phyloP scores from a whole-genome alignment of 2,888 invertebrate genomes.

The Drosophila putrida region DNA sequence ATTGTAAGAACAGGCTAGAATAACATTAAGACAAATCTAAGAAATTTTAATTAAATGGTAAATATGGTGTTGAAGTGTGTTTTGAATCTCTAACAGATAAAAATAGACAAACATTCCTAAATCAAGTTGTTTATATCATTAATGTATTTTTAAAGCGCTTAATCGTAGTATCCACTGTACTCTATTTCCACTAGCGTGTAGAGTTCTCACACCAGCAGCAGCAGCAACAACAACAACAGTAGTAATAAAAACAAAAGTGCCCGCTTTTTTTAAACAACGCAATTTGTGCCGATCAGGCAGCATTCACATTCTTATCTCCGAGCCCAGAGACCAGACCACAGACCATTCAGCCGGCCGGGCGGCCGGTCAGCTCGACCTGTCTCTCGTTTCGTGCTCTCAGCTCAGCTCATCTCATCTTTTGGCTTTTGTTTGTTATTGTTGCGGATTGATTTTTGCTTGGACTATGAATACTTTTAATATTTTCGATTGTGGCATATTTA shows the following conservation, averaged over 20 bases:
- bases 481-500: constrained; percentile 48
- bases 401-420: constrained; percentile 15
- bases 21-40: too few species aligned
- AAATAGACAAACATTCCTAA: too few species aligned
- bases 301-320: constrained; percentile 31
- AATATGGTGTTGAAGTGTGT: too few species aligned
- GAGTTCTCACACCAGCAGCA: constrained; percentile 8
- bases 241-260: constrained; percentile 15
- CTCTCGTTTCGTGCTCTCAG: constrained; percentile 40
- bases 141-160: background rate
- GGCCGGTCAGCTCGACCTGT: constrained; percentile 27
- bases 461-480: constrained; percentile 51
- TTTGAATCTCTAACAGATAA: too few species aligned
- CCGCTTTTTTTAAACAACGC: constrained; percentile 51
- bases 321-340: constrained; percentile 4
- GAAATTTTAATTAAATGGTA: too few species aligned
- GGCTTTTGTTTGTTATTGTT: constrained; percentile 52
- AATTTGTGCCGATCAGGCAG: constrained; percentile 58
- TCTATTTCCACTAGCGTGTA: constrained; percentile 19
- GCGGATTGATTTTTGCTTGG: constrained; percentile 53
- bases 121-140: too few species aligned
- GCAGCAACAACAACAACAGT: constrained; percentile 21
- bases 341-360: constrained; percentile 14
- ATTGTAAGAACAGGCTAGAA: too few species aligned
- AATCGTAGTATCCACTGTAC: constrained; percentile 15